Conservation (phyloP, 2,888 invertebrate genomes). For the Lysandra bellargus region DNA sequence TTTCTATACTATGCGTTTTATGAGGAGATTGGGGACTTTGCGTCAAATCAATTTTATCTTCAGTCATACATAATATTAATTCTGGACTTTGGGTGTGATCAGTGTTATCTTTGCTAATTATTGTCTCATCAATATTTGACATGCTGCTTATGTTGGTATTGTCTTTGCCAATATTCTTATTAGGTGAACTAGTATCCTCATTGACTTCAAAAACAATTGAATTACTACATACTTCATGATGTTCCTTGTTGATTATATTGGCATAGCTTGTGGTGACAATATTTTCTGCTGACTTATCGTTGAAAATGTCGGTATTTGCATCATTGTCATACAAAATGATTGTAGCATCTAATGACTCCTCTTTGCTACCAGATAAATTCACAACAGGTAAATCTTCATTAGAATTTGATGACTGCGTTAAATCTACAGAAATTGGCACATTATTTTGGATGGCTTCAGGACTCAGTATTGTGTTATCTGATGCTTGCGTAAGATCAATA, state of each 20-base stretch:
- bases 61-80: conserved; percentile 42
- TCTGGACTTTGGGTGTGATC: conserved; percentile 60
- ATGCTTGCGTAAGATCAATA: conserved; percentile 27
- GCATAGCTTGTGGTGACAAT: background rate
- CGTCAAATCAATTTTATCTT: conserved; percentile 31
- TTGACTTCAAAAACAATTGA: background rate
- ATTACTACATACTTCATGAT: background rate
- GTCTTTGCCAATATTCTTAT: conserved; percentile 2
- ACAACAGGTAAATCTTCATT: conserved; percentile 56
- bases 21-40: conserved; percentile 8
- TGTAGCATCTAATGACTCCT: conserved; percentile 51
- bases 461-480: background rate
- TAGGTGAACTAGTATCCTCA: background rate
- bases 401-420: conserved; percentile 60
- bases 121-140: conserved; percentile 21
- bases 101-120: conserved; percentile 40
- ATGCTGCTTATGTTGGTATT: conserved; percentile 27
- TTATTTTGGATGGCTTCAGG: background rate
- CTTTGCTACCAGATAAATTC: conserved; percentile 45
- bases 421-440: conserved; percentile 47
- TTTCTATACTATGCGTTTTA: conserved; percentile 12
- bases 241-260: background rate
- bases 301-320: conserved; percentile 39
- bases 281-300: conserved; percentile 38
- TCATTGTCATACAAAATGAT: conserved; percentile 42